Percentiles rank a stretch among this genome's conserved stretches.
These are phyloP conservation scores for Siniperca obscura DNA, from an alignment of 2,797 vertebrate species.

Conservation along the genomic window DNA sequence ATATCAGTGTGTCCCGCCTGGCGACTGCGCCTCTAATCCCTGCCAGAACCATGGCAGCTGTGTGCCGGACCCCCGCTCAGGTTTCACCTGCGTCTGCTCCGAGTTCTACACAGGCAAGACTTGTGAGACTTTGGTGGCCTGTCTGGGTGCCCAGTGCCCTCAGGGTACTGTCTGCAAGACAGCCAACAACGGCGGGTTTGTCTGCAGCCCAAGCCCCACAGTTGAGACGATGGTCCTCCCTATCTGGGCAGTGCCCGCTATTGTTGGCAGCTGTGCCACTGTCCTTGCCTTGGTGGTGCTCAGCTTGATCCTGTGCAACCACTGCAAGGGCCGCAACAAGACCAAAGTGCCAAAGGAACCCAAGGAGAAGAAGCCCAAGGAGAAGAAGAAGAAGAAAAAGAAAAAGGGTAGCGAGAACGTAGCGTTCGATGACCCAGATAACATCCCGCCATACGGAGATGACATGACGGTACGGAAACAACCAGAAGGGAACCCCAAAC, in stretches of 20 bases:
- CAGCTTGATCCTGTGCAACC: slow-evolving; percentile 95
- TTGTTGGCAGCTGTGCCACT: slow-evolving; percentile 94
- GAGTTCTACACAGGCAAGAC: slow-evolving; percentile 89
- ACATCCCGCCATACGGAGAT: slow-evolving; percentile 94
- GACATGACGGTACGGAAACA: slow-evolving; percentile 97
- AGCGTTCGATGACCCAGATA: slow-evolving; percentile 95
- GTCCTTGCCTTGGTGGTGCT: slow-evolving; percentile 93
- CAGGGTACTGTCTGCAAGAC: slow-evolving; percentile 87
- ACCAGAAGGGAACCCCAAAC: slow-evolving; percentile 97
- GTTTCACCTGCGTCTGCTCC: slow-evolving; percentile 92
- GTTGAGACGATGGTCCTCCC: slow-evolving; percentile 88
- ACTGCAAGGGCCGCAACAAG: slow-evolving; percentile 90
- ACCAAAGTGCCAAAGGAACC: slow-evolving; percentile 87
- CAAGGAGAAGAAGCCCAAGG: slow-evolving; percentile 93
- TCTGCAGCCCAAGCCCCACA: slow-evolving; percentile 83
- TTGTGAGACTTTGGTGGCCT: slow-evolving; percentile 91
- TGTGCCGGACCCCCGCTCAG: slow-evolving; percentile 82
- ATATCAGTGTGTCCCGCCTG: slow-evolving; percentile 92
- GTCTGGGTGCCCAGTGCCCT: slow-evolving; percentile 90
- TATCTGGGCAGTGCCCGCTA: slow-evolving; percentile 97
- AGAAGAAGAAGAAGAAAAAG: slow-evolving; percentile 97
- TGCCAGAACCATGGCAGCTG: slow-evolving; percentile 96
- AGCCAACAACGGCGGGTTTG: slow-evolving; percentile 83
- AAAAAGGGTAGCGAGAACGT: slow-evolving; percentile 98
- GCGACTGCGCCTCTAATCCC: slow-evolving; percentile 91